Percentiles rank a stretch among this genome's conserved stretches.
These are phyloP conservation scores for Cochlearius cochlearius DNA, from an alignment of 2,113 vertebrate species.

Conservation along the genomic window DNA sequence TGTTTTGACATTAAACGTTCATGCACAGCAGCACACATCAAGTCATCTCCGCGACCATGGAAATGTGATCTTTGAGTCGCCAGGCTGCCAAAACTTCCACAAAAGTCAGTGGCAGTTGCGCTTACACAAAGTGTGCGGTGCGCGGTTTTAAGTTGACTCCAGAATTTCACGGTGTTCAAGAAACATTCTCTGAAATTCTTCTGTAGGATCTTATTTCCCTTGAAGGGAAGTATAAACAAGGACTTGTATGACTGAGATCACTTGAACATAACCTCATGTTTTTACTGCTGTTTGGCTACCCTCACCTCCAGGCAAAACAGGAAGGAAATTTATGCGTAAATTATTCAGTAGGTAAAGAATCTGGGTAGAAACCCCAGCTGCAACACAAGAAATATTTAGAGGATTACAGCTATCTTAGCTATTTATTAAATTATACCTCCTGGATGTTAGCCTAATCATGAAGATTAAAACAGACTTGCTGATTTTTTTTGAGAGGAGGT, in stretches of 20 bases:
- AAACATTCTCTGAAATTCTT: not conserved
- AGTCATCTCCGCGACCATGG: not conserved
- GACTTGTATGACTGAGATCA: not conserved
- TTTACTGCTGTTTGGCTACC: not conserved
- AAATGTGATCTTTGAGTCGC: not conserved
- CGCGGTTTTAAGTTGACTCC: not conserved
- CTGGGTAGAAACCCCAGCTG: not conserved
- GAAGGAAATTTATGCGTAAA: not conserved
- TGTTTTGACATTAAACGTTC: conserved; percentile 36
- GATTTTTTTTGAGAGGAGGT: not conserved
- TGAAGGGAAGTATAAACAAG: not conserved
- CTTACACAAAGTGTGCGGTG: not conserved
- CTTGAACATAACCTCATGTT: not conserved
- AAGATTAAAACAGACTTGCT: not conserved
- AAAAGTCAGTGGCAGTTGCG: not conserved
- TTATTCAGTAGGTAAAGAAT: not conserved
- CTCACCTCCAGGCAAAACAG: not conserved
- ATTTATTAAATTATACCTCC: not conserved
- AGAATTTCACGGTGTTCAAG: not conserved
- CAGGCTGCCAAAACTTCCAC: not conserved
- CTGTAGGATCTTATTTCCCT: not conserved
- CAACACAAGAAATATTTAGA: not conserved
- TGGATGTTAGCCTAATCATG: not conserved
- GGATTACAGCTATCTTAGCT: not conserved
- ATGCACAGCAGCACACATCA: not conserved